Evolutionary conservation across 2,113 vertebrate genomes (phyloP).

Genomic region (Saccopteryx leptura): DNA sequence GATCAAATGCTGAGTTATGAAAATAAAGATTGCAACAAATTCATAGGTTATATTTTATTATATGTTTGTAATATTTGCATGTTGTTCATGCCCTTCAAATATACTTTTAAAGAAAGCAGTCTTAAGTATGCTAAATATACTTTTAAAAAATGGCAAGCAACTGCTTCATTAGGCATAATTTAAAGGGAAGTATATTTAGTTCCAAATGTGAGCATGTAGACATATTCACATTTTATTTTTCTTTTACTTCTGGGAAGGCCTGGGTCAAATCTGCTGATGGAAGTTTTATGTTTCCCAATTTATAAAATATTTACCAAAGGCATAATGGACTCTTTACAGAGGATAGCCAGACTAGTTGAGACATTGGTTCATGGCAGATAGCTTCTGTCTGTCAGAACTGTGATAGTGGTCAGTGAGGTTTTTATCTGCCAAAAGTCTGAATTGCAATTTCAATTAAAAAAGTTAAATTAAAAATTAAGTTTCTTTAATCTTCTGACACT

Average conservation of each 20-base stretch:
- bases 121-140: not conserved
- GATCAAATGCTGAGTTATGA: slow-evolving; percentile 51
- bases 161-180: not conserved
- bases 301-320: slow-evolving; percentile 67
- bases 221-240: slow-evolving; percentile 43
- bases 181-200: not conserved
- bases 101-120: not conserved
- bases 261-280: slow-evolving; percentile 3
- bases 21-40: not conserved
- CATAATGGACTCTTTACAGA: slow-evolving; percentile 53
- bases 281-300: slow-evolving; percentile 61
- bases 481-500: not conserved
- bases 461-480: not conserved
- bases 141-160: not conserved
- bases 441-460: slow-evolving; percentile 42
- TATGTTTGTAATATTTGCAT: not conserved
- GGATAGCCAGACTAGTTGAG: not conserved
- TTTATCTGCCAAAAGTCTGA: slow-evolving; percentile 33
- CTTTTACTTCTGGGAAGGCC: slow-evolving; percentile 29
- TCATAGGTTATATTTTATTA: not conserved
- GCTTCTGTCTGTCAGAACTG: slow-evolving; percentile 30
- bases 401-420: not conserved
- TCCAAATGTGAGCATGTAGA: slow-evolving; percentile 17
- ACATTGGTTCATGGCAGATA: slow-evolving; percentile 36
- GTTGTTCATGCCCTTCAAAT: not conserved